Conservation (phyloP, 1,140 invertebrate species). For the Papilio polytes region DNA sequence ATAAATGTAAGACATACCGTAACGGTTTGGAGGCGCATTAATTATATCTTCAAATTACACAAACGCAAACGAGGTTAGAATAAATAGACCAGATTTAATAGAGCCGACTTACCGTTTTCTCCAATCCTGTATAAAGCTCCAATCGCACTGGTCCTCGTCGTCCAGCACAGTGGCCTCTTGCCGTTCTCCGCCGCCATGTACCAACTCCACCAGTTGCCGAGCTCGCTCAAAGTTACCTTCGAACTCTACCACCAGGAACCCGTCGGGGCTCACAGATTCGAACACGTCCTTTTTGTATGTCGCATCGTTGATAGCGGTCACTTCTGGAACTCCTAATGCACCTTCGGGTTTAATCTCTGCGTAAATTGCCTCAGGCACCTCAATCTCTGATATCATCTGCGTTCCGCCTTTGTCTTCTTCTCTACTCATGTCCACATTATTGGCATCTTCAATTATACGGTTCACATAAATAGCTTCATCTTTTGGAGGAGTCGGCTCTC, state of each 20-base stretch:
- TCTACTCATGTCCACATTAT: slow-evolving; percentile 63
- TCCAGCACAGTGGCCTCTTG: slow-evolving; percentile 76
- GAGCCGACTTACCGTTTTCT: slow-evolving; percentile 84
- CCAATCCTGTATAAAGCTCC: slow-evolving; percentile 91
- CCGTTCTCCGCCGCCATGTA: slow-evolving; percentile 80
- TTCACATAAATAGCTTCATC: slow-evolving; percentile 81
- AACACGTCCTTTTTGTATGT: slow-evolving; percentile 75
- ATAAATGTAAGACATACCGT: slow-evolving; percentile 19
- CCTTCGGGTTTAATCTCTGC: slow-evolving; percentile 71
- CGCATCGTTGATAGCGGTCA: slow-evolving; percentile 68
- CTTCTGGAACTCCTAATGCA: slow-evolving; percentile 52
- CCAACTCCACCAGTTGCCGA: slow-evolving; percentile 84
- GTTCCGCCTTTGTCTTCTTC: slow-evolving; percentile 72
- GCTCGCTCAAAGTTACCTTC: slow-evolving; percentile 87
- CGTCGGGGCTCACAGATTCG: slow-evolving; percentile 77
- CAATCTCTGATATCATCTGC: slow-evolving; percentile 75
- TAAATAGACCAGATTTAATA: slow-evolving; percentile 2
- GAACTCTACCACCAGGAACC: slow-evolving; percentile 86
- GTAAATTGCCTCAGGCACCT: slow-evolving; percentile 79
- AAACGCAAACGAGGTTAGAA: slow-evolving; percentile 36
- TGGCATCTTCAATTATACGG: slow-evolving; percentile 68
- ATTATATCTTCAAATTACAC: slow-evolving; percentile 42
- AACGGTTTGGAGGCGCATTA: slow-evolving; percentile 25
- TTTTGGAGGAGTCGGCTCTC: slow-evolving; percentile 58
- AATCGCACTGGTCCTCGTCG: slow-evolving; percentile 85